phyloP scores from a whole-genome alignment of 2,888 invertebrate genomes.

The Dromius quadrimaculatus region DNA sequence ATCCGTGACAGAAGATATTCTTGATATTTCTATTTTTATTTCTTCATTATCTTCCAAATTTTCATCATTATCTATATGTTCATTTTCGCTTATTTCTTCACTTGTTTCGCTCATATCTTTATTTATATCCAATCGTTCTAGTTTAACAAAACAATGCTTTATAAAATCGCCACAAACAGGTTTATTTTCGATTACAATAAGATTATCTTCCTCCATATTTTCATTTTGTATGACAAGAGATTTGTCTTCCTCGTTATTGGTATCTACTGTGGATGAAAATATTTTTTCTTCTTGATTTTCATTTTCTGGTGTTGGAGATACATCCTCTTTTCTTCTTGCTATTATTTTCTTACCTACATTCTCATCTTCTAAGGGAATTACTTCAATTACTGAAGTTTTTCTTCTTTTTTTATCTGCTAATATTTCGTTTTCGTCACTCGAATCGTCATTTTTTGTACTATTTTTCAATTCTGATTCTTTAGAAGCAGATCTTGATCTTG shows the following conservation, averaged over 20 bases:
- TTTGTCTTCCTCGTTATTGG: too few relatives aligned
- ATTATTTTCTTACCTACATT: neutral
- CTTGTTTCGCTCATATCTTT: neutral
- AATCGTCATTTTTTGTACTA: neutral
- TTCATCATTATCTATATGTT: neutral
- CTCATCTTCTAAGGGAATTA: too few relatives aligned
- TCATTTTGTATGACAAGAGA: too few relatives aligned
- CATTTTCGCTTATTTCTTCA: neutral
- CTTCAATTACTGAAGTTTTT: neutral
- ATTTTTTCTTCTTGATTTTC: neutral
- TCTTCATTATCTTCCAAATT: neutral
- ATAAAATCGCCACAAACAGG: neutral
- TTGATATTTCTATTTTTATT: neutral
- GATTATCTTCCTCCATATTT: too few relatives aligned
- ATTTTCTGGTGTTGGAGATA: too few relatives aligned
- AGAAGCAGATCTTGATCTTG: conserved; percentile 6
- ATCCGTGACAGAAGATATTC: neutral
- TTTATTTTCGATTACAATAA: neutral
- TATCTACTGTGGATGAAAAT: too few relatives aligned
- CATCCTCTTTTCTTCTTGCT: neutral
- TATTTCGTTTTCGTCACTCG: neutral
- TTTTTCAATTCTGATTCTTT: conserved; percentile 5
- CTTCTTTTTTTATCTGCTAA: neutral
- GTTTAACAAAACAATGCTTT: neutral
- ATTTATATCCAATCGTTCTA: neutral